These are phyloP conservation scores for Trichonephila clavipes DNA, from an alignment of 1,140 invertebrate genomes.

Conservation along the genomic window DNA sequence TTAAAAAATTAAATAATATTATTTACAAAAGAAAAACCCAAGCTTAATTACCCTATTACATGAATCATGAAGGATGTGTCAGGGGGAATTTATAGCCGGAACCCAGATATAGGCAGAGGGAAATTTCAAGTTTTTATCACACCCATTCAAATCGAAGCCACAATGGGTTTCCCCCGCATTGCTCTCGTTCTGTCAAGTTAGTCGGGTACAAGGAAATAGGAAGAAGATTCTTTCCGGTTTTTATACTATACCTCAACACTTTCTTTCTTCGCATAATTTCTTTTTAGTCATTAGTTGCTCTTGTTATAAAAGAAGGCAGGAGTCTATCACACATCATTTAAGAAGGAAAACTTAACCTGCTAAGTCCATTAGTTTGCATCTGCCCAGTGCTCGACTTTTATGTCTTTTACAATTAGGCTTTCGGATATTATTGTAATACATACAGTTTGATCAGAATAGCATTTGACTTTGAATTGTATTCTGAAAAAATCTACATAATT, in stretches of 20 bases:
- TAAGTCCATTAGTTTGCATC: background rate
- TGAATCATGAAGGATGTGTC: background rate
- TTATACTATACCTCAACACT: background rate
- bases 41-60: background rate
- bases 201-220: background rate
- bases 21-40: no score
- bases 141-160: background rate
- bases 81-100: background rate
- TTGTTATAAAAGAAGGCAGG: background rate
- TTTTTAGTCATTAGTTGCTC: background rate
- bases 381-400: no score
- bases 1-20: no score
- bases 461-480: no score
- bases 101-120: background rate
- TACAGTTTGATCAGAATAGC: no score
- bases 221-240: background rate
- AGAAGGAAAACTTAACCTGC: background rate
- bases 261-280: background rate
- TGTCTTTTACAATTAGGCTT: no score
- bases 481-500: no score
- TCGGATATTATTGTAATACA: no score
- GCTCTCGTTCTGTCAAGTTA: background rate
- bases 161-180: background rate
- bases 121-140: background rate
- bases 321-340: background rate